Percentiles rank a stretch among this genome's conserved stretches.
phyloP scores from a whole-genome alignment of 1,140 invertebrate genomes.

The Drosophila orena region DNA sequence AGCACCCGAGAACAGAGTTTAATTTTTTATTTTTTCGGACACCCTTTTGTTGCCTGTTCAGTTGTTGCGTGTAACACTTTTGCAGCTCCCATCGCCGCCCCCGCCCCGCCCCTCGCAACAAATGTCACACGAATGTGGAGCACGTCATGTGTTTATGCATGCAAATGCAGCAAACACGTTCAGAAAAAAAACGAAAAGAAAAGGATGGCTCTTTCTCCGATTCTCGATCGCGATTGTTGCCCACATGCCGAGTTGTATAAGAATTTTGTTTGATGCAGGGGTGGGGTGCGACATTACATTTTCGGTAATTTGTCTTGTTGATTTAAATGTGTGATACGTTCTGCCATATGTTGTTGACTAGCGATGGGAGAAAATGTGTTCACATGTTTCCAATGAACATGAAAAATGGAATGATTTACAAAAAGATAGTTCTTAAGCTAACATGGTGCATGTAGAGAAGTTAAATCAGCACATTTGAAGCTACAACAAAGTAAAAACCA shows the following conservation, averaged over 20 bases:
- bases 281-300: conserved; percentile 32
- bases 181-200: conserved; percentile 13
- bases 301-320: conserved; percentile 64
- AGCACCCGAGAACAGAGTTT: background rate
- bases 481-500: background rate
- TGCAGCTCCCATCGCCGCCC: conserved; percentile 14
- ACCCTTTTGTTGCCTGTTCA: conserved; percentile 25
- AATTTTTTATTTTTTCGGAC: conserved; percentile 29
- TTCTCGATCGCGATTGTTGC: conserved; percentile 52
- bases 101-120: conserved; percentile 22
- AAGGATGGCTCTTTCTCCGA: conserved; percentile 15
- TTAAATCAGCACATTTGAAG: background rate
- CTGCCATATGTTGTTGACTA: conserved; percentile 2
- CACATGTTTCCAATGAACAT: background rate
- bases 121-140: conserved; percentile 79
- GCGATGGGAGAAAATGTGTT: conserved; percentile 15
- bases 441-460: background rate
- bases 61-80: conserved; percentile 73
- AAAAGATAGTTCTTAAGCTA: background rate
- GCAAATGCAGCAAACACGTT: conserved; percentile 55
- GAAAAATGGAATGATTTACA: conserved; percentile 7
- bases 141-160: conserved; percentile 73
- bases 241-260: conserved; percentile 67
- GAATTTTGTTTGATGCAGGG: conserved; percentile 5
- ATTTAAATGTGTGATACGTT: conserved; percentile 45